Evolutionary conservation across 2,113 vertebrate species (phyloP).

Genomic region (Brachyhypopomus gauderio): DNA sequence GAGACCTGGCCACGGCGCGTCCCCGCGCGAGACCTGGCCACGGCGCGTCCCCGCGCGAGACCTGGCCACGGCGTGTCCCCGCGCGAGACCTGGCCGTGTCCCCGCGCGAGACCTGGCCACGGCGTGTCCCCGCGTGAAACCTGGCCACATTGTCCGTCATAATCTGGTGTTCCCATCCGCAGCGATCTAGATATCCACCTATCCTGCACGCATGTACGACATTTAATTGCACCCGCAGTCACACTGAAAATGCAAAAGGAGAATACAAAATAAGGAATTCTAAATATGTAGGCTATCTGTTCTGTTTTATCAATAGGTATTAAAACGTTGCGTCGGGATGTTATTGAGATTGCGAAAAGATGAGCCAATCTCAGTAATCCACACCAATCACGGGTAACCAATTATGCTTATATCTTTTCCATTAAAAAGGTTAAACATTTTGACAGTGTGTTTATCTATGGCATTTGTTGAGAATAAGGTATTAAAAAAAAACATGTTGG

Average conservation of each 20-base stretch:
- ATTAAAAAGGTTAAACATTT: not conserved
- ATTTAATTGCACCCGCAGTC: slow-evolving; percentile 46
- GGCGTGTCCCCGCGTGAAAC: too few relatives aligned
- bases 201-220: slow-evolving; percentile 44
- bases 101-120: slow-evolving; percentile 42
- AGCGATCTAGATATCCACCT: slow-evolving; percentile 40
- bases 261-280: slow-evolving; percentile 1
- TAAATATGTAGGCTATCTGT: not conserved
- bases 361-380: slow-evolving; percentile 7
- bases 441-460: slow-evolving; percentile 18
- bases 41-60: slow-evolving; percentile 47
- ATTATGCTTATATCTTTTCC: slow-evolving; percentile 8
- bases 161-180: slow-evolving; percentile 42
- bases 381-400: slow-evolving; percentile 7
- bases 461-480: not conserved
- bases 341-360: not conserved
- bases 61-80: slow-evolving; percentile 43
- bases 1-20: slow-evolving; percentile 45
- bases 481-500: slow-evolving; percentile 24
- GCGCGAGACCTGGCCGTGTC: too few relatives aligned
- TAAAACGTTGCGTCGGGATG: not conserved
- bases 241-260: slow-evolving; percentile 26
- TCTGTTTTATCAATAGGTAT: not conserved
- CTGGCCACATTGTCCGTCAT: slow-evolving; percentile 51
- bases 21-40: slow-evolving; percentile 44